A percentile compares a stretch with the other conserved stretches of the same genome.
phyloP scores from a whole-genome alignment of 1,140 invertebrate genomes.

The Lanistes nyassanus region DNA sequence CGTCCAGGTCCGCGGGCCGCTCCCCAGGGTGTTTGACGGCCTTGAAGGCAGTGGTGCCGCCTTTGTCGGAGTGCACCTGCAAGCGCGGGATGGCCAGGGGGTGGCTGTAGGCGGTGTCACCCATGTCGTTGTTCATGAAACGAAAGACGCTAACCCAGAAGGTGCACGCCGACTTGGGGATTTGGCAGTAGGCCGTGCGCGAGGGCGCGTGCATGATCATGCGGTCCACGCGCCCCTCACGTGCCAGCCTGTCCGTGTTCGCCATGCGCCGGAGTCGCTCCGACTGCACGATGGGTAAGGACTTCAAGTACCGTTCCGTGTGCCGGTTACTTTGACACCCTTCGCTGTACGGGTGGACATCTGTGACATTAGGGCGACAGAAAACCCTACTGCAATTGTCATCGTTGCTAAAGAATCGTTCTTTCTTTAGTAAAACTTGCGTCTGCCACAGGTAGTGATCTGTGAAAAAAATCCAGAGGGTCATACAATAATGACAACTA shows the following conservation, averaged over 20 bases:
- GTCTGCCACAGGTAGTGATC: no score
- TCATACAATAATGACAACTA: no score
- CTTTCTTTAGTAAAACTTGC: no score
- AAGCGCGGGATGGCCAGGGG: constrained; percentile 16
- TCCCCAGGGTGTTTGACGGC: neutral
- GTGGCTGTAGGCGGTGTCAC: neutral
- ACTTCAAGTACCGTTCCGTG: neutral
- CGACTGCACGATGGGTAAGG: neutral
- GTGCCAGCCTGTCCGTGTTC: neutral
- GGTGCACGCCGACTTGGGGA: constrained; percentile 32
- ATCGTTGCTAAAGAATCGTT: no score
- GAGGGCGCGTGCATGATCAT: constrained; percentile 2
- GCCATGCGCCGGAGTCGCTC: neutral
- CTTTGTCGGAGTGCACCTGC: neutral
- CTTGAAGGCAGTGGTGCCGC: neutral
- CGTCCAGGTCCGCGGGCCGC: neutral
- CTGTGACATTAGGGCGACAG: no score
- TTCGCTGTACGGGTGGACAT: no score
- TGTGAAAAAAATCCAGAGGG: no score
- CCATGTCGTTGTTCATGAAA: constrained; percentile 18
- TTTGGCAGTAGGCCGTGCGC: constrained; percentile 24
- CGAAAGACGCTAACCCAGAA: constrained; percentile 30
- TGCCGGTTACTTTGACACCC: neutral
- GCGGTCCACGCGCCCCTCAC: neutral
- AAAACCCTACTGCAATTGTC: no score